Evolutionary conservation across 2,888 invertebrate species (phyloP), one percentile per base, ranked within the genome.

Genomic region (Agrotis exclamationis): DNA sequence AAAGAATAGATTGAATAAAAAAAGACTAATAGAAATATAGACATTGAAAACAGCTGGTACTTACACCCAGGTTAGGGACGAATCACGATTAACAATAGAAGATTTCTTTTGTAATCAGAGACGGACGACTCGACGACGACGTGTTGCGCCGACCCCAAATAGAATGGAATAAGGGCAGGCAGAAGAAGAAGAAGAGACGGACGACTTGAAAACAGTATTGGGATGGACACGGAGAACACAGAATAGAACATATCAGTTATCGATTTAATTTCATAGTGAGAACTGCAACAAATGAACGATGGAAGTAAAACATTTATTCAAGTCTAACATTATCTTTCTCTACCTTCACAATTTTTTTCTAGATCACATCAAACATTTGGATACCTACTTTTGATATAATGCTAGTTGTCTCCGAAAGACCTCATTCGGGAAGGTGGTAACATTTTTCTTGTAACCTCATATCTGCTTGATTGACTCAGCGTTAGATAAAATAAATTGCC

Each of bases 401-500:
- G 22, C 64, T 60, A 74, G 67, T 70, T 76, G 83, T 79, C 66
- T 70, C 28, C 0, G 47, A 48, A 63, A 39, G 63, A 59, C 70
- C 53, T 69, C 54, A 33, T 63, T 72, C 60, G 11, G 18, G 45
- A 56, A 83, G 81, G 72, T 79, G 79, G 63, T 45, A 71, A 79
- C 71, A 79, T 83, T 74, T 83, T 77, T 84, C 77, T 79, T 76
- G 24, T 68, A 74, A 65, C 70, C 62, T 83, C 81, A 77, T 84
- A 79, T 81, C 76, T 28, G 22, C 45, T 59, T 79, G 83, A 84
- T 83, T 83, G 82, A 81, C 70, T 83, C 79, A 70, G 72, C 66
- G 75, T 64, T 76, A 70, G 74, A 84, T 84, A 83, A 83, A 84
- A 82, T 77, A 82, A 84, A 84, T 84, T 81, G 72, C 83, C 54